Base-by-base conservation (phyloP, 2,113 vertebrate genomes). In the Cyprichromis sp. region DNA sequence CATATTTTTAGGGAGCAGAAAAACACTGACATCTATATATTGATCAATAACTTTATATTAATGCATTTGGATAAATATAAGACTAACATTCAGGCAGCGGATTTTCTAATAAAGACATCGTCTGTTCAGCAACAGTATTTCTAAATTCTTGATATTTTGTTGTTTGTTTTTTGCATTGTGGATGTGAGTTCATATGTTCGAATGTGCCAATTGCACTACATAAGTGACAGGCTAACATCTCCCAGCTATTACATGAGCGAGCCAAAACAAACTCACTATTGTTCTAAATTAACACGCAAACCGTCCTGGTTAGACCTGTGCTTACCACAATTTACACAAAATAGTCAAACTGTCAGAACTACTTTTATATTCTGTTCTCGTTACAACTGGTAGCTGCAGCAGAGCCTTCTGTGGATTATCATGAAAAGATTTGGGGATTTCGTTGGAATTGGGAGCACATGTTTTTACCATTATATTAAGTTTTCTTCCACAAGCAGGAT, bases 381-480 rank as follows among this genome's bases (percentile, higher is more conserved):
- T 31, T 36, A 24, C 19, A 59, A 61, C 36, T 36, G 79, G 68
- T 34, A 71, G 50, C 71, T 26, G 13, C 36, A 61, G 26, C 79
- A 50, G 3, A 52, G 17, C 13, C 16, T 26, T 63, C 78, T 85
- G 82, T 66, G 55, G 68, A 54, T 80, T n/a, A 85, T 68, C 38
- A 52, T 50, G 5, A 63, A 24, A 73, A 80, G 2, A 16, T 45
- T 1, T 29, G n/a, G 45, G 31, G 68, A 81, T 83, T 80, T 80
- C 5, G 50, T 6, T 36, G 26, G 40, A 71, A 83, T 73, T 54
- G n/a, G 13, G 26, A 47, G 59, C 38, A 82, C 19, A 80, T 89
- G 84, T 80, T 88, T 81, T 50, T 26, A 80, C 66, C 54, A 82
- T 68, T 85, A 19, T 21, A 71, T 36, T 38, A 38, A 86, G 52